These are phyloP conservation scores for Tetragnatha montana DNA, from an alignment of 2,888 invertebrate species.

Conservation along the genomic window DNA sequence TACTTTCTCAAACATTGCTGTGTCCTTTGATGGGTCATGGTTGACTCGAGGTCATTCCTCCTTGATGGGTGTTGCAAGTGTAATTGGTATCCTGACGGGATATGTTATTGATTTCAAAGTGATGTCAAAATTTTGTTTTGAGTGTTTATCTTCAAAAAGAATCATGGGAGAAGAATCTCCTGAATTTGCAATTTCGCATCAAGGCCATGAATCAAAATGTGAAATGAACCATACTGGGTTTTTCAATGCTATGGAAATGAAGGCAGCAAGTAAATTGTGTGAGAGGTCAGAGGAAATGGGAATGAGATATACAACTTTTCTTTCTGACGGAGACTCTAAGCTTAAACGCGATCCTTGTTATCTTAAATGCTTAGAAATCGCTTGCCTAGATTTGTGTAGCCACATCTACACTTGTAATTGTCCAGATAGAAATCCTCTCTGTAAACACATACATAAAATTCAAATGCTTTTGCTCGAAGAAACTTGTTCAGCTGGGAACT, in stretches of 20 bases:
- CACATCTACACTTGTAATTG: too few relatives aligned
- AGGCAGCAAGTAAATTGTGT: not conserved
- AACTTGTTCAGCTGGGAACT: too few relatives aligned
- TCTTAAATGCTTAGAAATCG: too few relatives aligned
- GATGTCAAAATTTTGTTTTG: not conserved
- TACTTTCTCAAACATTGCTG: not conserved
- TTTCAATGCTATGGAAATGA: conserved; percentile 22
- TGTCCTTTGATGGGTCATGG: conserved; percentile 23
- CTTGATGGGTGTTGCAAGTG: conserved; percentile 2
- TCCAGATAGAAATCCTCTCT: too few relatives aligned
- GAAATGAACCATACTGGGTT: conserved; percentile 16
- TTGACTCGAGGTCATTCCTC: conserved; percentile 26
- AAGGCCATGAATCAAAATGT: conserved; percentile 25
- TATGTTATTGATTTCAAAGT: conserved; percentile 13
- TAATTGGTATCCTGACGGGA: conserved; percentile 8
- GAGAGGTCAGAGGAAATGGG: not conserved
- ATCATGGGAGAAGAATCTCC: conserved; percentile 3
- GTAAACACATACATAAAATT: too few relatives aligned
- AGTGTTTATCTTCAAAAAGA: not conserved
- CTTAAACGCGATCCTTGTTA: too few relatives aligned
- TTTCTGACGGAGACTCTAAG: conserved; percentile 29
- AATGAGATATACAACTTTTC: conserved; percentile 6
- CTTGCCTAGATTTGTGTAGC: too few relatives aligned
- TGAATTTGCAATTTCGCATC: conserved; percentile 19
- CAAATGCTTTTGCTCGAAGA: too few relatives aligned